Conservation (phyloP, 2,797 vertebrate species). For the Enteromius argenteus region DNA sequence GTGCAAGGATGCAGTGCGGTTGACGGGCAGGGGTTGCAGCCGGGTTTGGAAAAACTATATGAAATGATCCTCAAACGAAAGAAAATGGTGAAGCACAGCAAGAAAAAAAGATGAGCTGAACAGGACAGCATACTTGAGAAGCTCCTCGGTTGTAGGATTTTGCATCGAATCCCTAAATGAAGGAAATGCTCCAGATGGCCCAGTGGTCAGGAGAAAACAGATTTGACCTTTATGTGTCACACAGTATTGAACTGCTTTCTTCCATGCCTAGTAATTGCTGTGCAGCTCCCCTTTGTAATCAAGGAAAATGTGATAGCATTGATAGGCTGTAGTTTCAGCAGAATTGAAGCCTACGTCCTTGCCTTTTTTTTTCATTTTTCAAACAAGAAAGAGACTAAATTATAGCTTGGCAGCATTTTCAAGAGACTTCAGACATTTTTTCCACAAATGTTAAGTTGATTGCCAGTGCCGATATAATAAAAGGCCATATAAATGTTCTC, state of each 20-base stretch:
- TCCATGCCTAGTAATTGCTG: constrained; percentile 60
- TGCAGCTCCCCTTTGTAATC: constrained; percentile 63
- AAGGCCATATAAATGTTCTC: constrained; percentile 58
- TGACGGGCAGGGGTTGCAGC: constrained; percentile 86
- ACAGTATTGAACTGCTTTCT: constrained; percentile 69
- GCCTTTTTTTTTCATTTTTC: constrained; percentile 28
- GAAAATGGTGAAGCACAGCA: constrained; percentile 82
- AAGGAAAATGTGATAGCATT: constrained; percentile 62
- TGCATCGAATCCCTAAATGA: constrained; percentile 65
- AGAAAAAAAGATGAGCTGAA: constrained; percentile 81
- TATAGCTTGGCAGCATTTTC: constrained; percentile 52
- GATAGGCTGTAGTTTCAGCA: constrained; percentile 60
- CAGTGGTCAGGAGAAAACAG: constrained; percentile 68
- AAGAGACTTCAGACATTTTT: constrained; percentile 39
- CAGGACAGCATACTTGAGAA: constrained; percentile 55
- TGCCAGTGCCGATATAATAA: constrained; percentile 45
- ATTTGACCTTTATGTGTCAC: constrained; percentile 71
- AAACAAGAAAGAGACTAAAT: constrained; percentile 52
- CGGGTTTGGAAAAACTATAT: constrained; percentile 86
- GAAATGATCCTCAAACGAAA: constrained; percentile 91
- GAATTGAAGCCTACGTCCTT: constrained; percentile 54
- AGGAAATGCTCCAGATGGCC: constrained; percentile 66
- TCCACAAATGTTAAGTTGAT: constrained; percentile 55
- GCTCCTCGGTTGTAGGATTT: constrained; percentile 59
- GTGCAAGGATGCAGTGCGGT: constrained; percentile 89